Evolutionary conservation across 2,888 invertebrate species (phyloP).

Genomic region (Drosophila eohydei): DNA sequence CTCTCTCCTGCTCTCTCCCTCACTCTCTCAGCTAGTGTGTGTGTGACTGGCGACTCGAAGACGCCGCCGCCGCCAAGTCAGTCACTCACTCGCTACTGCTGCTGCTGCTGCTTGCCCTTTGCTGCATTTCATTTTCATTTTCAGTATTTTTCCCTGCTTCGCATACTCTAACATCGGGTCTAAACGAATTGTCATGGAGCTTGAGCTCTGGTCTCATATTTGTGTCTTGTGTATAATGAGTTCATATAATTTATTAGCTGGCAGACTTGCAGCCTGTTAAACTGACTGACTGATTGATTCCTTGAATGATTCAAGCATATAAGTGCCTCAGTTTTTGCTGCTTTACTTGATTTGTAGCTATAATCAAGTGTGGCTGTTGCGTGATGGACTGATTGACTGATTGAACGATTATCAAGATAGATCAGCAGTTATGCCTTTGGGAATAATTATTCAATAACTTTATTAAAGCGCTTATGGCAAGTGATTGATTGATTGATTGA

Average conservation of each 20-base stretch:
- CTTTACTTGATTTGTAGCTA: too few relatives aligned
- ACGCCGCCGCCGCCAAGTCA: conserved; percentile 51
- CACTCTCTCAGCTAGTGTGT: not conserved
- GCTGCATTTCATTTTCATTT: conserved; percentile 72
- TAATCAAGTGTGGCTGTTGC: too few relatives aligned
- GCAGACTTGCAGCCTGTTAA: too few relatives aligned
- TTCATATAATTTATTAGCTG: not conserved
- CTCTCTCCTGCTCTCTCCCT: not conserved
- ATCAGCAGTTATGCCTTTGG: not conserved
- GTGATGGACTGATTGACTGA: not conserved
- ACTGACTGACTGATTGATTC: not conserved
- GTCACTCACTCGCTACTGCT: conserved; percentile 53
- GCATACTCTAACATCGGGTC: conserved; percentile 16
- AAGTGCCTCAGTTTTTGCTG: not conserved
- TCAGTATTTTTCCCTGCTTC: conserved; percentile 12
- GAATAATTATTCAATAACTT: not conserved
- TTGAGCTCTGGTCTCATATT: too few relatives aligned
- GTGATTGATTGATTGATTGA: not conserved
- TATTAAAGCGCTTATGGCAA: not conserved
- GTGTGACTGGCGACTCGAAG: conserved; percentile 57
- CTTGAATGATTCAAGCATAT: too few relatives aligned
- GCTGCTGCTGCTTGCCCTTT: conserved; percentile 18
- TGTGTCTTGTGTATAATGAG: too few relatives aligned
- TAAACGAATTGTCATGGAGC: not conserved
- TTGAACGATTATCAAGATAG: not conserved